Evolutionary conservation across 2,888 invertebrate species (phyloP), one percentile per base, ranked within the genome.

Genomic region (Suillia variegata): DNA sequence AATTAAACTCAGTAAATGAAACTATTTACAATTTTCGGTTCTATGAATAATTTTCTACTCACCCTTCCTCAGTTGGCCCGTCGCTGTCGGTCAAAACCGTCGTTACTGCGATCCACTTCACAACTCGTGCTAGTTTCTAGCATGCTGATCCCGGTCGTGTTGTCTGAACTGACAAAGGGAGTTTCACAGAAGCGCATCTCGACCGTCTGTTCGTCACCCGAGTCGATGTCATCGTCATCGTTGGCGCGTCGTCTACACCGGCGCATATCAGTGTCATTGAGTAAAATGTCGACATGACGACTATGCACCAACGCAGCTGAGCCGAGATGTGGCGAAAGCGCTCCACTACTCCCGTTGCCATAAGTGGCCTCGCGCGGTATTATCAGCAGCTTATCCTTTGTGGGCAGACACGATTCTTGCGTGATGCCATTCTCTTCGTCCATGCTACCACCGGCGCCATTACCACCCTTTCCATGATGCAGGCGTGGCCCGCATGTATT

Each of bases 281-380:
- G 52, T 48, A 75, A 53, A 56, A 79, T 71, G 56, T 81, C 78
- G 38, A 78, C 71, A 56, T 73, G 74, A 0, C 62, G 50, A 2
- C 58, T 62, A 18, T 75, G 75, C 2, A 76, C 69, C 38, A 77
- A 56, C 2, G 75, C 70, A 0, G 71, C 70, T 45, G 70, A 66
- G 12, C 67, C 69, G 13, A 72, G 65, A 55, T 75, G 73, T 31
- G 76, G 78, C 0, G 75, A 74, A 12, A 75, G 59, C 4, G 73
- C 69, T n/a, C 67, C 70, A 3, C 65, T 73, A 50, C 73, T 65
- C 6, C 71, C 78, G 56, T 79, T 80, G 20, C 80, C 81, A 59
- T 79, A 81, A 24, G 81, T 81, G 4, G 80, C 74, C 59, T 80
- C 82, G 0, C 80, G 70, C 2, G 80, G 79, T 54, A 80, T 78